phyloP scores from a whole-genome alignment of 2,797 vertebrate genomes.

The Arctocebus calabarensis region DNA sequence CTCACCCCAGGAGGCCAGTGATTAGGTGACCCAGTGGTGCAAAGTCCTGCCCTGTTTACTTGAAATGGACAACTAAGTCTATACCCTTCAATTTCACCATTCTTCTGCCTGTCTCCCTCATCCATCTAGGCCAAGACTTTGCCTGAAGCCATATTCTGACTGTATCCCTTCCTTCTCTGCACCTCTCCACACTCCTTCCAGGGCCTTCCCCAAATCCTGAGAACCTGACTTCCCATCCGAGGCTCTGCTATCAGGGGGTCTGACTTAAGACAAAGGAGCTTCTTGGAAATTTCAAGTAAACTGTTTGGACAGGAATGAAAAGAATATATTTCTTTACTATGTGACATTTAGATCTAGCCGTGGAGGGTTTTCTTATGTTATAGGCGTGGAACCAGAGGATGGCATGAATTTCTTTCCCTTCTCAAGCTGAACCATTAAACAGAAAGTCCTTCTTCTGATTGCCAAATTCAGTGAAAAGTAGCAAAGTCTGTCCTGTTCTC shows the following conservation, averaged over 20 bases:
- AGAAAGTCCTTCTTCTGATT: not conserved
- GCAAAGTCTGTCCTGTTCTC: not conserved
- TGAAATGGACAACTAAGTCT: not conserved
- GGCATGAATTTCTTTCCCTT: not conserved
- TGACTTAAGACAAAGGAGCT: not conserved
- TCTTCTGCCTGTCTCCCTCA: not conserved
- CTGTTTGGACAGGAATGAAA: not conserved
- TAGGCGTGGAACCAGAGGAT: not conserved
- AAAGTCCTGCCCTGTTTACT: too few relatives aligned
- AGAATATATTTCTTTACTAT: not conserved
- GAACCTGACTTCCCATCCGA: not conserved
- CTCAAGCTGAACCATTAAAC: not conserved
- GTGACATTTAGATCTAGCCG: conserved; percentile 10
- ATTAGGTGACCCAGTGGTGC: not conserved
- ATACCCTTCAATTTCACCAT: not conserved
- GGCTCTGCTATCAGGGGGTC: not conserved
- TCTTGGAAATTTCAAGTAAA: conserved; percentile 6
- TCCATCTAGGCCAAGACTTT: too few relatives aligned
- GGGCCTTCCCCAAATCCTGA: not conserved
- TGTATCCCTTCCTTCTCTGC: too few relatives aligned
- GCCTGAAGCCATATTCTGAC: not conserved
- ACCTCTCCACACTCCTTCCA: not conserved
- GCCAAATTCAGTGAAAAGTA: not conserved
- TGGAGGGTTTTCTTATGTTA: not conserved
- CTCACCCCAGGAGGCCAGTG: not conserved